phyloP scores from a whole-genome alignment of 2,797 vertebrate species.

The Borostomias antarcticus region DNA sequence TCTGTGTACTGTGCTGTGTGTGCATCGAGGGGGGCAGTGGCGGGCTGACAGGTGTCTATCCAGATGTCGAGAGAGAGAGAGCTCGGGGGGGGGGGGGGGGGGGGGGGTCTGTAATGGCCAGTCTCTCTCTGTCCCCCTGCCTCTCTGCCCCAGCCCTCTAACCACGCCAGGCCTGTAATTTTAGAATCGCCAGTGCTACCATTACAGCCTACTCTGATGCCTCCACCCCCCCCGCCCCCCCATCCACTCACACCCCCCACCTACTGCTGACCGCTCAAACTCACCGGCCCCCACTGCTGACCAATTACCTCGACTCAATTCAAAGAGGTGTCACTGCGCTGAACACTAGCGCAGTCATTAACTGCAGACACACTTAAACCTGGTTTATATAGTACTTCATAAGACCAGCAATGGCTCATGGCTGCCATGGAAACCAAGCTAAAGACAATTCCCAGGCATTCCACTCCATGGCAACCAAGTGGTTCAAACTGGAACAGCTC shows the following conservation, averaged over 20 bases:
- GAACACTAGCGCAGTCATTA: constrained; percentile 10
- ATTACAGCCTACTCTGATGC: constrained; percentile 44
- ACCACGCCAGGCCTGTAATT: constrained; percentile 50
- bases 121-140: not conserved
- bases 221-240: not conserved
- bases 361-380: constrained; percentile 3
- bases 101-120: constrained; percentile 19
- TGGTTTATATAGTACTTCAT: no score
- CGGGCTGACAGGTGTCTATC: constrained; percentile 50
- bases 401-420: no score
- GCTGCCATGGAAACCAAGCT: no score
- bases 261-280: constrained; percentile 1
- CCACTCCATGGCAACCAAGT: no score
- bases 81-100: constrained; percentile 8
- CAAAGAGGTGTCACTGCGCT: not conserved
- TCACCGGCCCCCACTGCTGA: not conserved
- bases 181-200: constrained; percentile 40
- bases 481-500: no score
- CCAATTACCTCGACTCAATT: constrained; percentile 4
- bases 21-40: not conserved
- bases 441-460: no score
- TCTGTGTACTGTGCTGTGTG: constrained; percentile 2
- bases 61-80: constrained; percentile 39
- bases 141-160: not conserved
- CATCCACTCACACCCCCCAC: not conserved